Percentiles rank a stretch among this genome's conserved stretches.
Evolutionary conservation across 2,797 vertebrate species (phyloP).

Genomic region (Anguilla pacifica): DNA sequence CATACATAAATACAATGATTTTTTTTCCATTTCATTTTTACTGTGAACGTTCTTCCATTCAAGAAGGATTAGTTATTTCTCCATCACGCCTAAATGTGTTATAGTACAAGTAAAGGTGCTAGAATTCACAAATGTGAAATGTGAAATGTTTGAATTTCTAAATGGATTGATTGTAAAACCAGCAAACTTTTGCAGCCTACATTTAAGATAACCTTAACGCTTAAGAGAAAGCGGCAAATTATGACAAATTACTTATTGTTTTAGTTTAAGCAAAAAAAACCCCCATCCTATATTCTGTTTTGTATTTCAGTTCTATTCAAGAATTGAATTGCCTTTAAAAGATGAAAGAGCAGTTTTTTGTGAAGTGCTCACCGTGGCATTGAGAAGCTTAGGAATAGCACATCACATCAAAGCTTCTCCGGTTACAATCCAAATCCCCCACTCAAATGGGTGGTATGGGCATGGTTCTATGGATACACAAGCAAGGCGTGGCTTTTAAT

Average conservation of each 20-base stretch:
- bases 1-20: background rate
- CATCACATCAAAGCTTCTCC: constrained; percentile 60
- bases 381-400: constrained; percentile 51
- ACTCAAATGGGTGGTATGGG: constrained; percentile 10
- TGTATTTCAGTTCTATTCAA: constrained; percentile 51
- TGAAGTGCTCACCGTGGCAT: constrained; percentile 55
- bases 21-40: background rate
- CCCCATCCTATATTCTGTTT: constrained; percentile 38
- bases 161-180: background rate
- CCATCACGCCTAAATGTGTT: background rate
- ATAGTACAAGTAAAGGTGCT: background rate
- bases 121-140: background rate
- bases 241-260: constrained; percentile 25
- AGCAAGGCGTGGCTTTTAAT: constrained; percentile 29
- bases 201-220: background rate
- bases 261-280: constrained; percentile 6
- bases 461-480: background rate
- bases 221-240: constrained; percentile 34
- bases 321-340: constrained; percentile 60
- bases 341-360: constrained; percentile 58
- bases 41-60: background rate
- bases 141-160: background rate
- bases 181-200: constrained; percentile 11
- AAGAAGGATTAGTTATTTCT: background rate
- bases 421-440: constrained; percentile 50